Evolutionary conservation across 2,797 vertebrate genomes (phyloP), one percentile per base, ranked within the genome.

Genomic region (Argya squamiceps): DNA sequence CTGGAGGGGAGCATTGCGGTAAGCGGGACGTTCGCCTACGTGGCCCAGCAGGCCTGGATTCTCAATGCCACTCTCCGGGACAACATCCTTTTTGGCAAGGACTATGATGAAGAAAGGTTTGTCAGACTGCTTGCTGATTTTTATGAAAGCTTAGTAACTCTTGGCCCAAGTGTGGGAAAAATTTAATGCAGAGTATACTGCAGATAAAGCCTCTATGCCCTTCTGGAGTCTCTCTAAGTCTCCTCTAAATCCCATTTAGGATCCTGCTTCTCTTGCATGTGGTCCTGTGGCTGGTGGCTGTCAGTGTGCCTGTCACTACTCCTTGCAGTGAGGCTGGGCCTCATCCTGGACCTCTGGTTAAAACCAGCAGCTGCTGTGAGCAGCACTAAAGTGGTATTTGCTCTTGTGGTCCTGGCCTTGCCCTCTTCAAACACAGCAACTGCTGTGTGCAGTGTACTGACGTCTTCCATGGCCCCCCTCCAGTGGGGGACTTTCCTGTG

Each of bases 1-100:
- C 80, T 99, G 92, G 98, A 99, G 84, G 99, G 99, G 82, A 98
- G 98, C 43, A 98, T 99, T 68, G 98, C 99, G 5, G 97, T 99
- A 16, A 98, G 97, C 30, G 99, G 99, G 15, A 97, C 98, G 19
- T 98, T 99, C n/a, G 99, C 99, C 0, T 99, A 99, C 5, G 99
- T 99, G 96, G 99, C 99, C 50, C 99, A 99, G 92, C 99, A 99
- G 97, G 99, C 99, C 93, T 99, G 99, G 99, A 99, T 99, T 96
- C 98, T 99, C 91, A 99, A 99, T 8, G 98, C 99, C 44, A 98
- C 99, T 0, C 97, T 99, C 64, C 98, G 99, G 91, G 99, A 99
- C 95, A 99, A 99, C 97, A 99, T 99, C 97, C 98, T 99, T 59
- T 99, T 99, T 89, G 99, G 99, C 89, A 99, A 98, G 93, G 98